Base-by-base conservation (phyloP, 1,140 invertebrate species). In the Ladona fulva region DNA sequence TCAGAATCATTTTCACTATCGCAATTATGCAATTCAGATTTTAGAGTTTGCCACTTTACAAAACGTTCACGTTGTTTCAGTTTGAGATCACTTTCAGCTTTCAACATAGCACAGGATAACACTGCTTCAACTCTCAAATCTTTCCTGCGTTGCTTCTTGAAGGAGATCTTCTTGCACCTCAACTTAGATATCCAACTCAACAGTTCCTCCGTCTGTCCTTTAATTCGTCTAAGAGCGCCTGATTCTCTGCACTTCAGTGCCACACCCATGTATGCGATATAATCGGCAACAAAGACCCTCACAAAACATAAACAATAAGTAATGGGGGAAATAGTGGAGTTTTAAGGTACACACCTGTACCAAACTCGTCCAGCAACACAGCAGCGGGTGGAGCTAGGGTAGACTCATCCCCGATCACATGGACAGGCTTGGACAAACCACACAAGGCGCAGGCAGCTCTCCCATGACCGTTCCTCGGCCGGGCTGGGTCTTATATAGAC, bases 51-150 rank as follows among this genome's bases (percentile, higher is more conserved):
- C 86, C 86, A 87, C 29, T 82, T 84, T 29, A 80, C 78, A 78
- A 83, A 83, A 25, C 85, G 81, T 11, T 82, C 81, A 25, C 84
- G 80, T 78, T 88, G 86, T 78, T 85, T 87, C 7, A 42, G 80
- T 25, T 83, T 83, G 42, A 88, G 81, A 77, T 87, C 85, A 16
- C 74, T 74, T 77, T 88, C 84, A 0, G 87, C 86, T 74, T 83
- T 82, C 8, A 42, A 77, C 8, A 88, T 77, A 0, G 86, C 83
- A 74, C 81, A 81, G 3, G 83, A 81, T 12, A 88, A 80, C 42
- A 88, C 81, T 6, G 87, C 86, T 76, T 87, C 85, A 29, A 87
- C 80, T 1, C 86, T 83, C 7, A 87, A 80, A 81, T 87, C 81
- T 29, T 85, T 85, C 66, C 82, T 83, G 24, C 81, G 83, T 79